These are phyloP conservation scores for Etia nguti DNA, from an alignment of 2,113 vertebrate genomes.

Conservation along the genomic window DNA sequence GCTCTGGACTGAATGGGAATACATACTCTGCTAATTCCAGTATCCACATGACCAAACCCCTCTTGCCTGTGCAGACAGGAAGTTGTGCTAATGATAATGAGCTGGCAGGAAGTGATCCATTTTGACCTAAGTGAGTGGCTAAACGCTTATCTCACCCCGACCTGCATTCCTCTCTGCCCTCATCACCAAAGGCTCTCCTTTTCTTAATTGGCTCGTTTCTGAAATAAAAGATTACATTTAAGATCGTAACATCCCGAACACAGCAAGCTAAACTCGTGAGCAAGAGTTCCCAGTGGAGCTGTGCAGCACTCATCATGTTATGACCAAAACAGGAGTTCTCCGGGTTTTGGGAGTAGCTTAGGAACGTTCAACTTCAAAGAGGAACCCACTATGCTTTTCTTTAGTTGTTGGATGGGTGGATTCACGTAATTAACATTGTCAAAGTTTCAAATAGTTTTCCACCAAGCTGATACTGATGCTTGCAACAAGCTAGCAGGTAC, in stretches of 20 bases:
- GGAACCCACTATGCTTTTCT: background rate
- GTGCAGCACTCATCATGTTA: background rate
- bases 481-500: background rate
- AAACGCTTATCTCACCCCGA: background rate
- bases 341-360: background rate
- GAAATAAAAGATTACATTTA: background rate
- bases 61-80: slow-evolving; percentile 26
- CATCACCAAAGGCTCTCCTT: background rate
- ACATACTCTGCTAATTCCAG: slow-evolving; percentile 11
- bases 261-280: background rate
- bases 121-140: background rate
- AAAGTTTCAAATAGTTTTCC: background rate
- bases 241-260: background rate
- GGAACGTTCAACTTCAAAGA: background rate
- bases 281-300: background rate
- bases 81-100: slow-evolving; percentile 45
- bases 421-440: background rate
- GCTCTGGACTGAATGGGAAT: slow-evolving; percentile 27
- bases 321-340: background rate
- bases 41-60: background rate
- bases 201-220: background rate
- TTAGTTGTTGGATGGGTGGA: background rate
- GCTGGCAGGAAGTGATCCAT: slow-evolving; percentile 42
- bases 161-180: background rate
- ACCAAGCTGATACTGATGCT: background rate